A percentile compares a stretch with the other conserved stretches of the same genome.
Evolutionary conservation across 1,140 invertebrate genomes (phyloP).

Genomic region (Plutomurus gul): DNA sequence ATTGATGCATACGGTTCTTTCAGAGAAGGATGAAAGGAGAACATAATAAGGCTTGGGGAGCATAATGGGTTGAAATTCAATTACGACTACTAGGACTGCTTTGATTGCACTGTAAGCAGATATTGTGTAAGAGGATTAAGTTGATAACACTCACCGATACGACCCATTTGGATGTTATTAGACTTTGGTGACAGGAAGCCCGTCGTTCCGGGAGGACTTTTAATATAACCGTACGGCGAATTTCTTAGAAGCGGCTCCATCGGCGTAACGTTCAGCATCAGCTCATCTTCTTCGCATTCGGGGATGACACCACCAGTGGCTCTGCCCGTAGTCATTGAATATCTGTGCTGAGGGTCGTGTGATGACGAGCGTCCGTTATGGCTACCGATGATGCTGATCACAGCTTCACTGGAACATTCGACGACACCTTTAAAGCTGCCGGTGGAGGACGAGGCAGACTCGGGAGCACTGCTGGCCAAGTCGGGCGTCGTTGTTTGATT

Average conservation of each 20-base stretch:
- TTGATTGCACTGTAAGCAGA: background rate
- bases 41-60: background rate
- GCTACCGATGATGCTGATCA: background rate
- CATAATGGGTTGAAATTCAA: background rate
- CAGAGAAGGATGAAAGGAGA: background rate
- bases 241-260: slow-evolving; percentile 82
- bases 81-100: background rate
- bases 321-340: background rate
- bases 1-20: background rate
- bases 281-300: slow-evolving; percentile 71
- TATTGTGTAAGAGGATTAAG: slow-evolving; percentile 10
- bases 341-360: background rate
- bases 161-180: slow-evolving; percentile 13
- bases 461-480: background rate
- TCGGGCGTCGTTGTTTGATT: background rate
- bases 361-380: background rate
- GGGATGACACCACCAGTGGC: slow-evolving; percentile 38
- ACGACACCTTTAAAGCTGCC: background rate
- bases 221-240: slow-evolving; percentile 68
- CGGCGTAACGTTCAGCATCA: slow-evolving; percentile 81
- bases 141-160: slow-evolving; percentile 33
- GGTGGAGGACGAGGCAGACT: background rate
- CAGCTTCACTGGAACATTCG: background rate
- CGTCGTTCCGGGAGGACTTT: slow-evolving; percentile 54
- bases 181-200: slow-evolving; percentile 45